Conservation (phyloP, 2,888 invertebrate species). For the Timandra comae region DNA sequence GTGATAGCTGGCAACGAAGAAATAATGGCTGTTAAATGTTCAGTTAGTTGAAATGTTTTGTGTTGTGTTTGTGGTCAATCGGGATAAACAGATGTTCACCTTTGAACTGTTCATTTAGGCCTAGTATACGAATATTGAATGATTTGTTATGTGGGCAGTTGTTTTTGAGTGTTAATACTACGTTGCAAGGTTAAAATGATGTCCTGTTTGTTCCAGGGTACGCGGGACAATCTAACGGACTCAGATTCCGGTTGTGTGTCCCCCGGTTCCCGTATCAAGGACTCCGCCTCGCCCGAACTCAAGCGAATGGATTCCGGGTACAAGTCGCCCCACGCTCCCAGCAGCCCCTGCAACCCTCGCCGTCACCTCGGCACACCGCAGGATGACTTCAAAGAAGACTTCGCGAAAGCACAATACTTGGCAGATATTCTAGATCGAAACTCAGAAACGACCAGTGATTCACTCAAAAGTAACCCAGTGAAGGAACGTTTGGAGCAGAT, state of each 20-base stretch:
- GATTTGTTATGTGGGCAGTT: no score
- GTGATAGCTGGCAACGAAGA: no score
- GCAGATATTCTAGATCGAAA: constrained; percentile 63
- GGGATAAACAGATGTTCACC: no score
- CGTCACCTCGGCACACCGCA: constrained; percentile 53
- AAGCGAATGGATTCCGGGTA: constrained; percentile 75
- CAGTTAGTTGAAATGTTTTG: no score
- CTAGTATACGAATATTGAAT: no score
- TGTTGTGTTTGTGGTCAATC: no score
- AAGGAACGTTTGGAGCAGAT: constrained; percentile 71
- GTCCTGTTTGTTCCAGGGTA: constrained; percentile 65
- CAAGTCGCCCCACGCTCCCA: constrained; percentile 67
- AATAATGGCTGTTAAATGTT: no score
- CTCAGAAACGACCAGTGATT: constrained; percentile 63
- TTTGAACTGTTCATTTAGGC: no score
- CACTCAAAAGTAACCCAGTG: constrained; percentile 64
- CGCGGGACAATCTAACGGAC: constrained; percentile 72
- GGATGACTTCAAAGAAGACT: constrained; percentile 70
- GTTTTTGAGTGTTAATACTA: no score
- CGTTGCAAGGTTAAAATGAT: no score
- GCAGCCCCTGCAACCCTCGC: constrained; percentile 62
- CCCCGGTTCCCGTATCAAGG: constrained; percentile 71
- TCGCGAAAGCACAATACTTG: constrained; percentile 67
- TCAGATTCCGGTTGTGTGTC: constrained; percentile 75
- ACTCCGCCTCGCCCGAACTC: constrained; percentile 72